Base-by-base conservation (phyloP, 2,797 vertebrate genomes). In the Halcyon chelicuti region DNA sequence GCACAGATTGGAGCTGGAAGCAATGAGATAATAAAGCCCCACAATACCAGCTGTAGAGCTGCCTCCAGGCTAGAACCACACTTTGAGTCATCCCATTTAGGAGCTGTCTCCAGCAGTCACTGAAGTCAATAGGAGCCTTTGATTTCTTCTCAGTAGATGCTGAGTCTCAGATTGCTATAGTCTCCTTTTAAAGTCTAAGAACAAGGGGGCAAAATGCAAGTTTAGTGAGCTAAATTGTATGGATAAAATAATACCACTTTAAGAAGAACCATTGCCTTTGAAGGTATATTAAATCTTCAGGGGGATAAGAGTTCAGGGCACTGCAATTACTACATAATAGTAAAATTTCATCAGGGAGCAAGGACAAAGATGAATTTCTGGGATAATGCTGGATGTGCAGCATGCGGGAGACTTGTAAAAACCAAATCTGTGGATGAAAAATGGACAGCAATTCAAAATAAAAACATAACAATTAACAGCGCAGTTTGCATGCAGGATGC, bases 71-170 rank as follows among this genome's bases (percentile, higher is more conserved):
- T 90, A 93, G 70, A 81, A 54, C 33, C 4, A 12, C 66, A 39
- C 82, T 95, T 93, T 75, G 84, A 91, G 85, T 83, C 78, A 90
- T 91, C 74, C 83, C 47, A 76, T 93, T 94, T 90, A 94, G 67
- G 37, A 94, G 60, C 77, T 66, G 63, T 90, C 63, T 96, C 60
- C 52, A 93, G 65, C 80, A 90, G 66, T 29, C 88, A 90, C 52
- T 86, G 88, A 85, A 97, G 94, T 92, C 90, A 94, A 94, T 74
- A 91, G 85, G 55, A 94, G 80, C 57, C 88, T 96, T 95, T 96
- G 96, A 96, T 96, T 95, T 95, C 93, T 71, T 86, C 86, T 90
- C 88, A 65, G 88, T 90, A 76, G 94, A 74, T 70, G 63, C 65
- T 86, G 55, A 76, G 93, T 94, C 93, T 94, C 93, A 82, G 89